Conservation (phyloP, 2,113 vertebrate species). For the Syrmaticus mikado region DNA sequence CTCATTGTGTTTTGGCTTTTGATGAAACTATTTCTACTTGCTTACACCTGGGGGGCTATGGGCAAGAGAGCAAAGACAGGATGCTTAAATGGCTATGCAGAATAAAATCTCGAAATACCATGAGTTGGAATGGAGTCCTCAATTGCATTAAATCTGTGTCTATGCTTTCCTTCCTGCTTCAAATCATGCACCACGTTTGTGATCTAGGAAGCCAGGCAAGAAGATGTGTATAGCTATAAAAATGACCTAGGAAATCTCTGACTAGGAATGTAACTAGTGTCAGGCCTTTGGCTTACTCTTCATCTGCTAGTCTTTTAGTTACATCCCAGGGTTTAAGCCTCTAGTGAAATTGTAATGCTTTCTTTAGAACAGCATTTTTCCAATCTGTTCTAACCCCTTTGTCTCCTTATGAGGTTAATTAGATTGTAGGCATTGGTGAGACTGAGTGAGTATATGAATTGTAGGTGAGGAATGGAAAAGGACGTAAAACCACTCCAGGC, state of each 20-base stretch:
- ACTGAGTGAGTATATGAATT: background rate
- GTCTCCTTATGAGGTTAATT: background rate
- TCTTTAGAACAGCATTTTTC: background rate
- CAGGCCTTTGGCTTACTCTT: background rate
- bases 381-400: background rate
- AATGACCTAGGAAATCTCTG: background rate
- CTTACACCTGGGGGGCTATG: background rate
- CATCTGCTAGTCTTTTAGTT: background rate
- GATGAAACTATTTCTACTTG: background rate
- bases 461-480: background rate
- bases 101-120: background rate
- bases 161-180: background rate
- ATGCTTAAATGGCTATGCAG: background rate
- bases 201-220: background rate
- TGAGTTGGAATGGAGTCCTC: background rate
- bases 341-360: background rate
- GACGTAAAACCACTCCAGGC: background rate
- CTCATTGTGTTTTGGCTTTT: background rate
- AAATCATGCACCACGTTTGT: background rate
- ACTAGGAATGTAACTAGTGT: background rate
- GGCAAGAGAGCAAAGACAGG: background rate
- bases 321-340: background rate
- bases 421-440: background rate
- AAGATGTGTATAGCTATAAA: background rate
- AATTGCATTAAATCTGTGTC: background rate